Conservation (phyloP, 2,888 invertebrate genomes). For the Icerya purchasi region DNA sequence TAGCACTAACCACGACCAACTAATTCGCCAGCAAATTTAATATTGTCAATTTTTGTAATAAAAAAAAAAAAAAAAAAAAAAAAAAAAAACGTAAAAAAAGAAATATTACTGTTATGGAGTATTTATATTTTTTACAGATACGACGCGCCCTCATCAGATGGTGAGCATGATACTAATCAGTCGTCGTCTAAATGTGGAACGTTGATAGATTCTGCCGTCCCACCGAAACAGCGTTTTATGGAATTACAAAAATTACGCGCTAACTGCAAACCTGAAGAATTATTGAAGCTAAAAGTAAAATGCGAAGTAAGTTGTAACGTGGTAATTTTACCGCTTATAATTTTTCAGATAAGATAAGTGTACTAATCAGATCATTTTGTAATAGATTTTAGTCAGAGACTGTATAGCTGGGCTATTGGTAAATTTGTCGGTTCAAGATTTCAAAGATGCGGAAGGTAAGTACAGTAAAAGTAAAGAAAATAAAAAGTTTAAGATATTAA, state of each 20-base stretch:
- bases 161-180: slow-evolving; percentile 25
- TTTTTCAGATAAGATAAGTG: too few species aligned
- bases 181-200: slow-evolving; percentile 28
- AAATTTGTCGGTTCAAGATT: slow-evolving; percentile 59
- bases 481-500: too few species aligned
- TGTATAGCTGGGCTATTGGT: slow-evolving; percentile 62
- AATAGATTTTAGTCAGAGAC: slow-evolving; percentile 48
- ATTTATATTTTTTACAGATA: too few species aligned
- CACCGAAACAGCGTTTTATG: slow-evolving; percentile 40
- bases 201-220: slow-evolving; percentile 45
- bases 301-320: slow-evolving; percentile 36
- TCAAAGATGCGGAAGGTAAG: slow-evolving; percentile 65
- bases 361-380: too few species aligned
- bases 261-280: slow-evolving; percentile 56
- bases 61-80: too few species aligned
- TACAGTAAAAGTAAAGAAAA: too few species aligned
- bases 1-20: too few species aligned
- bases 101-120: too few species aligned
- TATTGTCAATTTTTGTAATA: too few species aligned
- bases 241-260: slow-evolving; percentile 50
- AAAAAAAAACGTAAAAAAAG: too few species aligned
- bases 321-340: too few species aligned
- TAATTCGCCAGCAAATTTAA: too few species aligned
- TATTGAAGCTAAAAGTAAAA: slow-evolving; percentile 47
- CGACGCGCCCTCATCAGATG: slow-evolving; percentile 17